phyloP scores from a whole-genome alignment of 53 echinoderm and acorn worm genomes.

The Actinopyga echinites region DNA sequence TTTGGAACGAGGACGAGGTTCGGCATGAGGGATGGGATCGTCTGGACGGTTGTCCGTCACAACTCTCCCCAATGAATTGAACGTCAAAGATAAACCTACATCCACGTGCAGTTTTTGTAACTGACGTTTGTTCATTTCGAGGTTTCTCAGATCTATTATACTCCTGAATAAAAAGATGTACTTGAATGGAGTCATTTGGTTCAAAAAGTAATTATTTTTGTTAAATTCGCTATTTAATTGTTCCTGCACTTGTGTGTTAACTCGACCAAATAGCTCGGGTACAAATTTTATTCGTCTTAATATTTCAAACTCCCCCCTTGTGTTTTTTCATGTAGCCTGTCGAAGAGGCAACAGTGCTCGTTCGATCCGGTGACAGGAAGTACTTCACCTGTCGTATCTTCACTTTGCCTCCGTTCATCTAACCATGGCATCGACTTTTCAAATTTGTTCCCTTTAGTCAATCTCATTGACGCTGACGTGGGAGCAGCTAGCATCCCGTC shows the following conservation, averaged over 20 bases:
- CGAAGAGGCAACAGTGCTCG: not conserved
- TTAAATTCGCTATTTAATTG: not conserved
- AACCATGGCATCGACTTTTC: not conserved
- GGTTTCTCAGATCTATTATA: not conserved
- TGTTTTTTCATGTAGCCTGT: not conserved
- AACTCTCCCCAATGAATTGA: not conserved
- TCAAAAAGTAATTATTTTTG: not conserved
- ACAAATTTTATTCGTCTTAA: not conserved
- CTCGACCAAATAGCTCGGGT: not conserved
- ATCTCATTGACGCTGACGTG: not conserved
- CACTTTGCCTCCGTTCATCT: not conserved
- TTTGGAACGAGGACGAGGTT: too few relatives aligned
- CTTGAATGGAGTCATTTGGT: not conserved
- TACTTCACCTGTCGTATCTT: not conserved
- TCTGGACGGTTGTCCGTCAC: too few relatives aligned
- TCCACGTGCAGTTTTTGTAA: not conserved
- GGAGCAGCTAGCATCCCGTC: slow-evolving; percentile 14
- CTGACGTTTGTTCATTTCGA: not conserved
- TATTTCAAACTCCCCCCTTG: not conserved
- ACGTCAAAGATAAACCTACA: not conserved
- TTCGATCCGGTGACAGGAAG: not conserved
- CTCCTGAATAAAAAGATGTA: not conserved
- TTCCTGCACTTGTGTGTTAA: not conserved
- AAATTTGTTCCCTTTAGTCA: not conserved
- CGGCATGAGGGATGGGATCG: too few relatives aligned